phyloP scores from a whole-genome alignment of 1,140 invertebrate species.

The Brachionus manjavacas region DNA sequence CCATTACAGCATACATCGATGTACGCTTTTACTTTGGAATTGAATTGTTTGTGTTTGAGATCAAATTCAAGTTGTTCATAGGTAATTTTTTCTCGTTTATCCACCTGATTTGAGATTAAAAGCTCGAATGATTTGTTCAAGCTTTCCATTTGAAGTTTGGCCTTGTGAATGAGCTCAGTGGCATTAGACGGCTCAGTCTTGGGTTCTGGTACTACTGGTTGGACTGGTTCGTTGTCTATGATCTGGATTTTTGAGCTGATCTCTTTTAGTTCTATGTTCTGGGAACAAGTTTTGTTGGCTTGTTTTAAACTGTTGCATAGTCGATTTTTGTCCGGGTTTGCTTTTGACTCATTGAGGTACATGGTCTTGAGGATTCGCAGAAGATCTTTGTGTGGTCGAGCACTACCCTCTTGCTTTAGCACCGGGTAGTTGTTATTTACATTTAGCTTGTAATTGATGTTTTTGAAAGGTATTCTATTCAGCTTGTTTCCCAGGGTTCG shows the following conservation, averaged over 20 bases:
- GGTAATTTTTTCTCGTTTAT: background rate
- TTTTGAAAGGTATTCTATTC: background rate
- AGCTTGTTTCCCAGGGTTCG: background rate
- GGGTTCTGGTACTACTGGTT: background rate
- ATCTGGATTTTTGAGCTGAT: background rate
- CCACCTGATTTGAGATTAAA: background rate
- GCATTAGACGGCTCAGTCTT: background rate
- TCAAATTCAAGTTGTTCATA: slow-evolving; percentile 21
- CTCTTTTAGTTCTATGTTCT: background rate
- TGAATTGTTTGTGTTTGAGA: slow-evolving; percentile 14
- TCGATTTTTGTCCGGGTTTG: background rate
- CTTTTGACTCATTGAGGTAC: background rate
- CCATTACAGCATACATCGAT: slow-evolving; percentile 13
- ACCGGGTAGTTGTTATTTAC: slow-evolving; percentile 30
- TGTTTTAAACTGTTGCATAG: background rate
- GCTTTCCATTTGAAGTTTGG: slow-evolving; percentile 41
- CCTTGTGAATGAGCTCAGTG: slow-evolving; percentile 27
- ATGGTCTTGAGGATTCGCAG: background rate
- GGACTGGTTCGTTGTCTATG: background rate
- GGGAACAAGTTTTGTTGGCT: background rate
- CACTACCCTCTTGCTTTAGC: background rate
- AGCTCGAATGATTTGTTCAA: slow-evolving; percentile 40
- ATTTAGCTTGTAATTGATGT: slow-evolving; percentile 20
- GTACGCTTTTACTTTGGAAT: slow-evolving; percentile 9
- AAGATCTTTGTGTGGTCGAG: background rate